Base-by-base conservation (phyloP, 2,797 vertebrate genomes). In the Benthosema pterotum region DNA sequence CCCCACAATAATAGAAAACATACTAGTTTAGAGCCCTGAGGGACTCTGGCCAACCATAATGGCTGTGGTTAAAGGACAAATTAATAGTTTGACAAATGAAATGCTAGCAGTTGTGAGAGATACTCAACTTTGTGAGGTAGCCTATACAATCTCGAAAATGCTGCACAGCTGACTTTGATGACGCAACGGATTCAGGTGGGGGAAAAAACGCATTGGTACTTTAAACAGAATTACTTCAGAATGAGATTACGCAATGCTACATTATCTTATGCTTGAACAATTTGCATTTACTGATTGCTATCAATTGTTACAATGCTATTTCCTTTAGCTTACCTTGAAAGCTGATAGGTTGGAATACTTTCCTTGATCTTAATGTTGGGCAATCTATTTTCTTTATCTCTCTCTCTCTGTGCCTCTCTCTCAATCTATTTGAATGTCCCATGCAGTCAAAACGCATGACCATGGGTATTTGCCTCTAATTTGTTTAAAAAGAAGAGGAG, bases 391-490 rank as follows among this genome's bases (percentile, higher is more conserved):
- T 78, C 65, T 61, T 72, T 45, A 1, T 45, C 43, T 45, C 63
- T 71, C 25, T 60, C 53, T 59, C 19, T 54, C 59, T 65, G 55
- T 55, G 43, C 65, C 42, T 70, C 32, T 38, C 32, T 38, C 32
- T 38, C 32, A 2, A 1, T 11, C 32, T 83, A 87, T 92, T 92
- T 92, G 90, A 87, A 85, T 87, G 73, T 80, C 74, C 79, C 85
- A 25, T 25, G 22, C 22, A 87, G 78, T 80, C 78, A 77, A 85
- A 90, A 85, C 89, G 89, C 83, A 88, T 87, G 89, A 91, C 88
- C 83, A 12, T 80, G 74, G 74, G 72, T 69, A 89, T 94, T 94
- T 94, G 92, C 90, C 67, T 94, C 84, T 91, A 82, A 94, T 94
- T 94, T 93, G 93, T 88, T 87, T 94, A 80, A 87, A 82, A 81